A percentile compares a stretch with the other conserved stretches of the same genome.
These are phyloP conservation scores for Drosophila robusta DNA, from an alignment of 2,888 invertebrate species.

Conservation along the genomic window DNA sequence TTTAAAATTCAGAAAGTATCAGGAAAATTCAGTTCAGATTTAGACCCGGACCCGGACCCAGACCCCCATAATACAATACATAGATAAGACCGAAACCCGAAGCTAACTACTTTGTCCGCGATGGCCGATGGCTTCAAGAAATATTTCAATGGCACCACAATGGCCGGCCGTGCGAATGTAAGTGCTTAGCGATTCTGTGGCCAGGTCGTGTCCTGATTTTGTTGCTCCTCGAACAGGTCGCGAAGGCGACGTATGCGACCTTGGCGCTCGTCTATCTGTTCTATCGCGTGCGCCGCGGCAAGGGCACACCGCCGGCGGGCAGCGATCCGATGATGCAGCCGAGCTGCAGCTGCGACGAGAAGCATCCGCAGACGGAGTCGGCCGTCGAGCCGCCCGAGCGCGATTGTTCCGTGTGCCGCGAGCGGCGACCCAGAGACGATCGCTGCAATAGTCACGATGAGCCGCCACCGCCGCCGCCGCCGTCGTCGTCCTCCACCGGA, in stretches of 20 bases:
- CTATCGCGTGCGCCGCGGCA: conserved; percentile 57
- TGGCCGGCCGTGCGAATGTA: conserved; percentile 55
- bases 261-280: conserved; percentile 69
- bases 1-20: background rate
- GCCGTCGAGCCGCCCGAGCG: conserved; percentile 31
- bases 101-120: conserved; percentile 14
- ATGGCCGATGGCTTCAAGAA: conserved; percentile 63
- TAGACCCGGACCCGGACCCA: conserved; percentile 8
- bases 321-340: conserved; percentile 2
- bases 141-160: conserved; percentile 51
- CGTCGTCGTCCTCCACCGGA: background rate
- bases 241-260: conserved; percentile 75
- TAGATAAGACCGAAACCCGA: conserved; percentile 11
- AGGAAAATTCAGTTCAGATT: background rate
- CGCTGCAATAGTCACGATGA: conserved; percentile 27
- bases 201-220: background rate
- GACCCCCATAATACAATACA: background rate
- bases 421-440: conserved; percentile 24
- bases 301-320: conserved; percentile 5
- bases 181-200: conserved; percentile 4
- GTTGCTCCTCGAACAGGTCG: conserved; percentile 48
- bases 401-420: conserved; percentile 57
- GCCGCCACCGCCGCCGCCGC: conserved; percentile 40
- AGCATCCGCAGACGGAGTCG: background rate
- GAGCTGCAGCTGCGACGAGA: conserved; percentile 45